phyloP scores from a whole-genome alignment of 2,888 invertebrate species.

The Cephus nigrinus region DNA sequence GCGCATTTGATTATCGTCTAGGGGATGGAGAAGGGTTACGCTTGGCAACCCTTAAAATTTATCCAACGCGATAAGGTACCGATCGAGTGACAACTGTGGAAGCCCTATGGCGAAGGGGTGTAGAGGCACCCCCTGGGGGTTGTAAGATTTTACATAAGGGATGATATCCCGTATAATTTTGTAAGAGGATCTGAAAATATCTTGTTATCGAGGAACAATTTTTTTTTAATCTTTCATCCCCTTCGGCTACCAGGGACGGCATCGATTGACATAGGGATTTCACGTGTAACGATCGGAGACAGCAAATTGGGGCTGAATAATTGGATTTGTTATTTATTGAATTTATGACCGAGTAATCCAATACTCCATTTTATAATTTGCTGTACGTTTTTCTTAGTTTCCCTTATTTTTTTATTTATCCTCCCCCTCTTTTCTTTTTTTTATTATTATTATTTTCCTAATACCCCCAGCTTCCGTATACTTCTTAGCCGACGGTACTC shows the following conservation, averaged over 20 bases:
- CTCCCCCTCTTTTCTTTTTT: too few species aligned
- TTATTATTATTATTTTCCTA: not conserved
- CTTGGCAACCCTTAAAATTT: not conserved
- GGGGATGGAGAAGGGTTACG: not conserved
- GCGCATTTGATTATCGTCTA: not conserved
- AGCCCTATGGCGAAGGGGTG: not conserved
- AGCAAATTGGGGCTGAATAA: not conserved
- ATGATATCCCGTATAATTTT: not conserved
- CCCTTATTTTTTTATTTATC: not conserved
- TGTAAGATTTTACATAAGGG: not conserved
- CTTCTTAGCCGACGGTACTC: not conserved
- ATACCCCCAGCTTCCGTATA: not conserved
- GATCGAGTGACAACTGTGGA: not conserved
- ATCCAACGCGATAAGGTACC: not conserved
- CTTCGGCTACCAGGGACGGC: not conserved
- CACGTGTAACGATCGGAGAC: not conserved
- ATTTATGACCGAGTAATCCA: not conserved
- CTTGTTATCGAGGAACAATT: not conserved
- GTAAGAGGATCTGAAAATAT: not conserved
- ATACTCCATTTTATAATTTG: not conserved
- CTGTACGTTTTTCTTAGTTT: not conserved
- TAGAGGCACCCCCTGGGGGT: not conserved
- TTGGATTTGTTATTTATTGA: not conserved
- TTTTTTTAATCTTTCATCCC: not conserved
- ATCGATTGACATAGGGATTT: not conserved